Percentiles rank a stretch among this genome's conserved stretches.
Conservation (phyloP, 2,113 vertebrate species). For the Trichechus manatus region DNA sequence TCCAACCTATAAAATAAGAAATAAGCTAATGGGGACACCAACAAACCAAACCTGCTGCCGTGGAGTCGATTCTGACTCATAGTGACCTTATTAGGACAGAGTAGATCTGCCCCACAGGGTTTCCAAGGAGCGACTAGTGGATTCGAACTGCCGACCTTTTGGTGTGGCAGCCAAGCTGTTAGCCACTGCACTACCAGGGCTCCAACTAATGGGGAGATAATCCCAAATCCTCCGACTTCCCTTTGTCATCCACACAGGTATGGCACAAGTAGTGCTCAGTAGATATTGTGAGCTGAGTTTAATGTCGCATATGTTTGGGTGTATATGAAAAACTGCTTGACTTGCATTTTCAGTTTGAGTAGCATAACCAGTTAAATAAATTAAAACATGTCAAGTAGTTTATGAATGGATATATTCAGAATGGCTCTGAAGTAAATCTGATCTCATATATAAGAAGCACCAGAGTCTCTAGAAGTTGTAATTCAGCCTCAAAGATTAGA, state of each 20-base stretch:
- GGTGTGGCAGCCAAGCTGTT: too few species aligned
- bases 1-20: neutral
- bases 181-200: too few species aligned
- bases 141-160: too few species aligned
- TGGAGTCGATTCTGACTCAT: too few species aligned
- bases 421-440: conserved; percentile 27
- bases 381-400: conserved; percentile 24
- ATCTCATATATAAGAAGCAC: neutral
- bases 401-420: neutral
- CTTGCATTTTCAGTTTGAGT: conserved; percentile 2
- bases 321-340: neutral
- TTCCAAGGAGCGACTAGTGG: too few species aligned
- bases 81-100: too few species aligned
- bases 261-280: neutral
- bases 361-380: conserved; percentile 40
- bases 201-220: neutral
- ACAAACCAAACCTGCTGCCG: too few species aligned
- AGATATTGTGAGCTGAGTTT: conserved; percentile 38
- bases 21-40: neutral
- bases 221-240: neutral
- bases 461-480: neutral
- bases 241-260: neutral
- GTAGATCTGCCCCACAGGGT: too few species aligned
- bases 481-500: neutral
- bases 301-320: neutral